Evolutionary conservation across 2,888 invertebrate species (phyloP).

Genomic region (Lingula anatina): DNA sequence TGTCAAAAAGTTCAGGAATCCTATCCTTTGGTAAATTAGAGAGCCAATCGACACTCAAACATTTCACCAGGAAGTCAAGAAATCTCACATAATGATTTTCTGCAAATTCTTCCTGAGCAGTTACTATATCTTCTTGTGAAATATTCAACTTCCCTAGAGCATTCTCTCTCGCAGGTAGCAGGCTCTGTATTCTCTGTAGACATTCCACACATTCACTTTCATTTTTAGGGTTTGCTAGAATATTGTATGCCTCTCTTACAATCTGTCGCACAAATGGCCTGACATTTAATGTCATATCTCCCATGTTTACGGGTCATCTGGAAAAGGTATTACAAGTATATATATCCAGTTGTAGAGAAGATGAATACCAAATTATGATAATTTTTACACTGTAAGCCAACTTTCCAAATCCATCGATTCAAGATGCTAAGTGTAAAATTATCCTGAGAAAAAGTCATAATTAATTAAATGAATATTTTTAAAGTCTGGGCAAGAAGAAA

Average conservation of each 20-base stretch:
- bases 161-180: neutral
- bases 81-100: slow-evolving; percentile 16
- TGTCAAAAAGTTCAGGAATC: slow-evolving; percentile 11
- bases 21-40: slow-evolving; percentile 11
- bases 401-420: too few species aligned
- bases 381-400: too few species aligned
- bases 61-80: slow-evolving; percentile 13
- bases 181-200: slow-evolving; percentile 8
- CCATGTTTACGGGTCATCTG: too few species aligned
- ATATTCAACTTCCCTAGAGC: neutral
- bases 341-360: too few species aligned
- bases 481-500: too few species aligned
- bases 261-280: slow-evolving; percentile 12
- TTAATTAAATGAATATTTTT: too few species aligned
- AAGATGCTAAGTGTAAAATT: too few species aligned
- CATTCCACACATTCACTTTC: slow-evolving; percentile 6
- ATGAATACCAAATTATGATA: too few species aligned
- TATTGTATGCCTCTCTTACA: slow-evolving; percentile 16
- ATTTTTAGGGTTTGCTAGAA: slow-evolving; percentile 11
- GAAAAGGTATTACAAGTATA: too few species aligned
- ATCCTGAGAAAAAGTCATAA: too few species aligned
- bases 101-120: slow-evolving; percentile 11
- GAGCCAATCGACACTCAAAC: slow-evolving; percentile 14
- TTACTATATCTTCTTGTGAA: neutral
- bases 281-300: too few species aligned